phyloP scores from a whole-genome alignment of 2,113 vertebrate genomes.

The Spermophilus dauricus region DNA sequence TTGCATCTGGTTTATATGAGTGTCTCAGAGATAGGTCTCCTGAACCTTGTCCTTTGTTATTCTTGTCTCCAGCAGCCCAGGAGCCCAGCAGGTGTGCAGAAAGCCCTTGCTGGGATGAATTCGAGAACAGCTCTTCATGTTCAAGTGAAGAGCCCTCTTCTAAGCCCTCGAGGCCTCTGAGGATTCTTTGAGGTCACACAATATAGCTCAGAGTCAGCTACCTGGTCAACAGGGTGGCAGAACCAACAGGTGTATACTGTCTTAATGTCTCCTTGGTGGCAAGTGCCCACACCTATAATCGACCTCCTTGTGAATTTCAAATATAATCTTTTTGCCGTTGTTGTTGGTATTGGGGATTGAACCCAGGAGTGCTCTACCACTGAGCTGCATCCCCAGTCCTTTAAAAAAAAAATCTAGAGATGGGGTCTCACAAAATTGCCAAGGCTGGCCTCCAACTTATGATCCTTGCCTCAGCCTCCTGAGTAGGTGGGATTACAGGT shows the following conservation, averaged over 20 bases:
- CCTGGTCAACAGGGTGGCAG: neutral
- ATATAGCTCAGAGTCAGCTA: neutral
- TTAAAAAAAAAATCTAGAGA: no score
- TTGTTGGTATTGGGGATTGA: no score
- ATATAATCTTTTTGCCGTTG: neutral
- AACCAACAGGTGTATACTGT: no score
- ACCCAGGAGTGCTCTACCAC: neutral
- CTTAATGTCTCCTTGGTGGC: neutral
- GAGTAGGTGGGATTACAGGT: neutral
- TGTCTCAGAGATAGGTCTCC: rapidly evolving
- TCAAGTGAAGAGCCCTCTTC: neutral
- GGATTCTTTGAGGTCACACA: neutral
- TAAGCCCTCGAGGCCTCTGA: neutral
- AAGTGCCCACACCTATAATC: neutral
- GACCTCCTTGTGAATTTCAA: neutral
- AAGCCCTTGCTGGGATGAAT: neutral
- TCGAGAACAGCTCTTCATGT: neutral
- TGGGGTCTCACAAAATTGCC: neutral
- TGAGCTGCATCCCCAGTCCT: neutral
- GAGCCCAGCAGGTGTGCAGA: neutral
- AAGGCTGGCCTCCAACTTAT: neutral
- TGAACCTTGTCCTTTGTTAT: neutral
- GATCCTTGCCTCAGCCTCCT: neutral
- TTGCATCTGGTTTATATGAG: neutral
- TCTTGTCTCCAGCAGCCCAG: neutral